These are phyloP conservation scores for Tarsius wallacei DNA, from an alignment of 2,797 vertebrate genomes.

Conservation along the genomic window DNA sequence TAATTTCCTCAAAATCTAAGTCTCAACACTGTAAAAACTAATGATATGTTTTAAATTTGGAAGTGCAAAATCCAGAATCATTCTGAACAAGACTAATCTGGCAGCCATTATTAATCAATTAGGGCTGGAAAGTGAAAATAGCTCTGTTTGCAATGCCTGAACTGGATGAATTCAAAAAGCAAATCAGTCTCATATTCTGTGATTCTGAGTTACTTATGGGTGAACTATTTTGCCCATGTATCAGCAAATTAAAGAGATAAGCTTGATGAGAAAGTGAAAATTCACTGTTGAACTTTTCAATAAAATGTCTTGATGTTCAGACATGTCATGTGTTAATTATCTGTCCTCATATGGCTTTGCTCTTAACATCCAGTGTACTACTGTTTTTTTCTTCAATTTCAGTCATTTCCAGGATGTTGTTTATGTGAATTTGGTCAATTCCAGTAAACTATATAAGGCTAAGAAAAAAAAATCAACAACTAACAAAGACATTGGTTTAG, in stretches of 20 bases:
- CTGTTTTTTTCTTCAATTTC: not conserved
- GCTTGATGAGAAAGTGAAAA: not conserved
- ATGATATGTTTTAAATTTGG: not conserved
- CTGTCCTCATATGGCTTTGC: not conserved
- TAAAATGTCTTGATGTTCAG: not conserved
- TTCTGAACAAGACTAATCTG: not conserved
- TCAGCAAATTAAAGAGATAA: not conserved
- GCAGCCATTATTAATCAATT: not conserved
- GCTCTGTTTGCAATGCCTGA: not conserved
- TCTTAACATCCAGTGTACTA: not conserved
- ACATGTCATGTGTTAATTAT: not conserved
- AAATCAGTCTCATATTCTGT: not conserved
- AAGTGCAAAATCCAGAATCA: not conserved
- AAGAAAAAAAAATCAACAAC: not conserved
- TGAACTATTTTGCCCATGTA: not conserved
- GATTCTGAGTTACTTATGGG: not conserved
- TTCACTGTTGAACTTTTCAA: not conserved
- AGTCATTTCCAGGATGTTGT: slow-evolving; percentile 22
- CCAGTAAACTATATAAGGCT: not conserved
- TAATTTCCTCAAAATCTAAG: not conserved
- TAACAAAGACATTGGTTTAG: not conserved
- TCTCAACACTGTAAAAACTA: not conserved
- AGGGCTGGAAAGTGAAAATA: not conserved
- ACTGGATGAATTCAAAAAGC: not conserved
- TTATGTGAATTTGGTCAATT: slow-evolving; percentile 1